Evolutionary conservation across 1,140 invertebrate genomes (phyloP).

Genomic region (Temnothorax curvispinosus): DNA sequence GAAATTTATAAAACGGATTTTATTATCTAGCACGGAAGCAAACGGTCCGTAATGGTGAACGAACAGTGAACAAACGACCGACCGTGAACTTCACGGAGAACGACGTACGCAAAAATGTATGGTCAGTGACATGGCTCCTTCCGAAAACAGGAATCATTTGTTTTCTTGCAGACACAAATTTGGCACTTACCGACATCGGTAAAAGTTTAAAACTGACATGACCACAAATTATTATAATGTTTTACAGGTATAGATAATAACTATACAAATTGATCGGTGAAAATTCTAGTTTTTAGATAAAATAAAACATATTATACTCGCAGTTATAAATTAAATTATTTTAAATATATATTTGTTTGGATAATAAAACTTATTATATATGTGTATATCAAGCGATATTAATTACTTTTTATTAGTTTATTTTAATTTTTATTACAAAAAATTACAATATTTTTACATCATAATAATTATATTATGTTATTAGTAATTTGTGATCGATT

Average conservation of each 20-base stretch:
- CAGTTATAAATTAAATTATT: neutral
- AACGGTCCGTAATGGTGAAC: slow-evolving; percentile 26
- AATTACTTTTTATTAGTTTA: neutral
- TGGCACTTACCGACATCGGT: neutral
- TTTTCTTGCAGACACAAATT: neutral
- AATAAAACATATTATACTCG: neutral
- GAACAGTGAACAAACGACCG: slow-evolving; percentile 19
- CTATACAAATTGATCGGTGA: neutral
- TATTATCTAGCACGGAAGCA: neutral
- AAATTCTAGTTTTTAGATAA: neutral
- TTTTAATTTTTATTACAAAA: neutral
- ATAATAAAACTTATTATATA: neutral
- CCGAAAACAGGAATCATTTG: neutral
- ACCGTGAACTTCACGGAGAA: slow-evolving; percentile 35
- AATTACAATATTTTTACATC: neutral
- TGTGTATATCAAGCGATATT: too few species aligned
- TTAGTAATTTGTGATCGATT: neutral
- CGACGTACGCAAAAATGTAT: slow-evolving; percentile 35
- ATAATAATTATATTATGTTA: neutral
- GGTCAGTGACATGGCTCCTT: slow-evolving; percentile 2
- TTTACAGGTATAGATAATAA: neutral
- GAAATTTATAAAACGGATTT: slow-evolving; percentile 6
- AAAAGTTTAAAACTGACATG: neutral
- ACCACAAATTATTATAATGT: neutral
- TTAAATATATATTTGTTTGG: neutral